Evolutionary conservation across 2,888 invertebrate genomes (phyloP).

Genomic region (Ophioninae sp.): DNA sequence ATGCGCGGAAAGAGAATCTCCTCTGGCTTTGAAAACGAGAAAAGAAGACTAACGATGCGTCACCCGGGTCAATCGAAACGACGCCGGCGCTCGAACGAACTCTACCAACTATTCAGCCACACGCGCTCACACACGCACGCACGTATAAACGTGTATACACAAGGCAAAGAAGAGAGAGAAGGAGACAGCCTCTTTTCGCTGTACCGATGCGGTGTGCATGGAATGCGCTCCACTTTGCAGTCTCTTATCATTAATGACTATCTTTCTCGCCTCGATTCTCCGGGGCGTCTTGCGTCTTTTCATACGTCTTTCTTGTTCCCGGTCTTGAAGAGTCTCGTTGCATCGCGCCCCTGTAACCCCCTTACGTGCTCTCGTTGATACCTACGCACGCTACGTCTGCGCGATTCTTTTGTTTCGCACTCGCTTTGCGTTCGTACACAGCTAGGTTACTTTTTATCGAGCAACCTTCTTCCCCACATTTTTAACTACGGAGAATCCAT

Average conservation of each 20-base stretch:
- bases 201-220: slow-evolving; percentile 42
- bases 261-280: slow-evolving; percentile 51
- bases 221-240: slow-evolving; percentile 63
- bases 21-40: slow-evolving; percentile 50
- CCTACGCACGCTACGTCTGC: background rate
- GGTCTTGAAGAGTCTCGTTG: background rate
- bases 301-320: slow-evolving; percentile 43
- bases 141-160: slow-evolving; percentile 4
- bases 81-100: slow-evolving; percentile 60
- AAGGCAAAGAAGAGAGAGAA: slow-evolving; percentile 14
- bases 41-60: slow-evolving; percentile 57
- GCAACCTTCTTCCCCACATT: background rate
- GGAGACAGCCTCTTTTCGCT: slow-evolving; percentile 12
- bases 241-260: slow-evolving; percentile 52
- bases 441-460: background rate
- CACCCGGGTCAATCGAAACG: slow-evolving; percentile 64
- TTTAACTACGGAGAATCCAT: background rate
- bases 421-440: background rate
- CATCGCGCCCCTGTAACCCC: background rate
- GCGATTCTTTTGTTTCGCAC: background rate
- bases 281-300: slow-evolving; percentile 41
- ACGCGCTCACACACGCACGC: no score
- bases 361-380: background rate
- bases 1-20: slow-evolving; percentile 2
- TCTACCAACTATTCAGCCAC: background rate